Evolutionary conservation across 1,140 invertebrate species (phyloP).

Genomic region (Chironomus striatipennis): DNA sequence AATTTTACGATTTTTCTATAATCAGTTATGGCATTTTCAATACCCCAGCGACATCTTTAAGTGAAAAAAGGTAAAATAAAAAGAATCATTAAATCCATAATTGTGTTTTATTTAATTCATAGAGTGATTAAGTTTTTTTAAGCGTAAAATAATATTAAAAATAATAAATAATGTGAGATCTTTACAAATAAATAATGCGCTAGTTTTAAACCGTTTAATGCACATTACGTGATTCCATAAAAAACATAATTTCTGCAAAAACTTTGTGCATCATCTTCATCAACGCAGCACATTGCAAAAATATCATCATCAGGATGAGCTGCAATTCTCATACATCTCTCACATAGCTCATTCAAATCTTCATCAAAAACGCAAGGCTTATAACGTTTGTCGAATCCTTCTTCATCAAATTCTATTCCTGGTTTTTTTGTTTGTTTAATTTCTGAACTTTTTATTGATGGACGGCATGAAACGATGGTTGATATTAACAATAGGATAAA

Average conservation of each 20-base stretch:
- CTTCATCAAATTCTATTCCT: neutral
- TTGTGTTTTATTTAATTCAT: no score
- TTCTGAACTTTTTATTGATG: neutral
- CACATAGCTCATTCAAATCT: neutral
- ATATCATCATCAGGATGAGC: neutral
- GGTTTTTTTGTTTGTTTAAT: no score
- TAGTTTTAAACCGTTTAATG: no score
- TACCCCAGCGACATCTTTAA: no score
- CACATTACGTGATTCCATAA: neutral
- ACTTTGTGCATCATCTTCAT: neutral
- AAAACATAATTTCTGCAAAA: conserved; percentile 20
- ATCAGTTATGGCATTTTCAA: no score
- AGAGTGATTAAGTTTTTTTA: no score
- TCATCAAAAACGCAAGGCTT: neutral
- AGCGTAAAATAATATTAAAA: neutral
- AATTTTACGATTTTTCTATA: no score
- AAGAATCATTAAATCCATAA: no score
- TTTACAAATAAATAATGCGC: no score
- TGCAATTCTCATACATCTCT: neutral
- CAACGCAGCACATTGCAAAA: conserved; percentile 2
- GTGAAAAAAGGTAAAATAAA: no score
- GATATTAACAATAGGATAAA: neutral
- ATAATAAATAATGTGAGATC: neutral
- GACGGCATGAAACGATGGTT: neutral
- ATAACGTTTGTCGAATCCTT: neutral